Conservation (phyloP, 2,113 vertebrate genomes). For the Myxocyprinus asiaticus region DNA sequence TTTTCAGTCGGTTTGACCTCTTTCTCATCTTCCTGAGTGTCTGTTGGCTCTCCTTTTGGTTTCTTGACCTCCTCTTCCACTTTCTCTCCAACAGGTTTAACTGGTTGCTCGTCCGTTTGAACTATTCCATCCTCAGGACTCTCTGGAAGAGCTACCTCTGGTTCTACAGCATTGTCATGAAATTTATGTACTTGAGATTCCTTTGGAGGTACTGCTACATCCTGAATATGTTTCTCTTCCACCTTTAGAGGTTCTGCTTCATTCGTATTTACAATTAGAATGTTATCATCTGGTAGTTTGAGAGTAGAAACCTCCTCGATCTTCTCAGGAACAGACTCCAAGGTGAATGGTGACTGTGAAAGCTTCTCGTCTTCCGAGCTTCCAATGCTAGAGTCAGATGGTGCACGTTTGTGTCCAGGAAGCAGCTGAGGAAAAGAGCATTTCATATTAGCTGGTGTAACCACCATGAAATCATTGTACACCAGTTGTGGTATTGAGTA, state of each 20-base stretch:
- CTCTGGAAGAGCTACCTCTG: background rate
- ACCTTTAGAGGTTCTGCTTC: conserved; percentile 55
- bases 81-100: background rate
- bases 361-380: conserved; percentile 97
- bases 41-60: too few species aligned
- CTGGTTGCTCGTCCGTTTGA: conserved; percentile 57
- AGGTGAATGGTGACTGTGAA: conserved; percentile 86
- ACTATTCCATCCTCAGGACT: background rate
- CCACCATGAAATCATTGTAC: background rate
- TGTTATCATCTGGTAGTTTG: conserved; percentile 60
- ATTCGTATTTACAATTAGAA: conserved; percentile 56
- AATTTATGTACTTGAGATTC: background rate
- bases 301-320: conserved; percentile 64
- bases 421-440: conserved; percentile 47
- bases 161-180: background rate
- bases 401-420: conserved; percentile 89
- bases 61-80: too few species aligned
- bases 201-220: conserved; percentile 42
- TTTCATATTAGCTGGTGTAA: background rate
- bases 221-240: conserved; percentile 60
- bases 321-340: conserved; percentile 92
- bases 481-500: too few species aligned
- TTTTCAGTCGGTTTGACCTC: conserved; percentile 2
- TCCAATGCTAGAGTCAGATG: conserved; percentile 91
- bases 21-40: background rate